Evolutionary conservation across 2,888 invertebrate species (phyloP).

Genomic region (Hymenopus coronatus): DNA sequence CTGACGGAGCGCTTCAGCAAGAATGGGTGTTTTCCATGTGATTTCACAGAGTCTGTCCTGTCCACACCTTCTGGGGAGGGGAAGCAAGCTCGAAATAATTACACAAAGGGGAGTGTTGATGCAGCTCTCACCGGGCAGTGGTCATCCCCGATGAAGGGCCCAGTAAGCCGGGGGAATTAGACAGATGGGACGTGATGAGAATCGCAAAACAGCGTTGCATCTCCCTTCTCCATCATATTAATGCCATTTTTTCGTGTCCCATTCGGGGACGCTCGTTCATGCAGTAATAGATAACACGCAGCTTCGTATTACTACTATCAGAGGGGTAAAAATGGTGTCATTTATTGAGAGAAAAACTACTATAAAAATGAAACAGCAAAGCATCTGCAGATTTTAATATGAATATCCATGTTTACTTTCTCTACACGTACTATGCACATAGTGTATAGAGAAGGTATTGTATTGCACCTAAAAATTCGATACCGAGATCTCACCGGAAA

Average conservation of each 20-base stretch:
- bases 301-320: neutral
- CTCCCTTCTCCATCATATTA: neutral
- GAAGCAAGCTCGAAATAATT: neutral
- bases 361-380: too few relatives aligned
- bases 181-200: neutral
- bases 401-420: too few relatives aligned
- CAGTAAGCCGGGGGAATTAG: neutral
- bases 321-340: too few relatives aligned
- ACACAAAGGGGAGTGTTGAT: neutral
- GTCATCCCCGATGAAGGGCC: neutral
- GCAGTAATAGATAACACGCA: neutral
- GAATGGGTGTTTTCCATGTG: neutral
- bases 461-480: too few relatives aligned
- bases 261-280: neutral
- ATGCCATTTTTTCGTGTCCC: neutral
- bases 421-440: too few relatives aligned
- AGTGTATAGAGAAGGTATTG: too few relatives aligned
- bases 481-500: too few relatives aligned
- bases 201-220: neutral
- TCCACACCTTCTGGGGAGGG: neutral
- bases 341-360: too few relatives aligned
- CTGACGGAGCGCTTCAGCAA: neutral
- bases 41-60: neutral
- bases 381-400: too few relatives aligned
- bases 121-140: neutral